Percentiles rank a stretch among this genome's conserved stretches.
Conservation (phyloP, 1,140 invertebrate species). For the Drosophila lacertosa region DNA sequence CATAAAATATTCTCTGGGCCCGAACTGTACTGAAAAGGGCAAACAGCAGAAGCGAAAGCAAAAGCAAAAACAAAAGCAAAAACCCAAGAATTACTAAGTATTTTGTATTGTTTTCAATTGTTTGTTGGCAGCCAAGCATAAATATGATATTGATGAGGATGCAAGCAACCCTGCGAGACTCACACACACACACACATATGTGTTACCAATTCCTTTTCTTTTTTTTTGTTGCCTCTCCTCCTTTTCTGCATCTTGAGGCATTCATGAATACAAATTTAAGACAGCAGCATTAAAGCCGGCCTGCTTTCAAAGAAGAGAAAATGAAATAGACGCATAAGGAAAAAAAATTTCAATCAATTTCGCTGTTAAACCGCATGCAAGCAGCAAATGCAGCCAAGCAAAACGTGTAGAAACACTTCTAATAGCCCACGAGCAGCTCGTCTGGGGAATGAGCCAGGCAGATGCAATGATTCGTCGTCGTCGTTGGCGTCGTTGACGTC, state of each 20-base stretch:
- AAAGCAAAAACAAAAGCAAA: slow-evolving; percentile 47
- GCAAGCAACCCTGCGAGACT: slow-evolving; percentile 32
- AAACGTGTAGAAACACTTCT: slow-evolving; percentile 51
- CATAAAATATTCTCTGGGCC: slow-evolving; percentile 57
- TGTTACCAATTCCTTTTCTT: not conserved
- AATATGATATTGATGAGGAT: slow-evolving; percentile 79
- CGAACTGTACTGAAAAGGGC: not conserved
- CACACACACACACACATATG: not conserved
- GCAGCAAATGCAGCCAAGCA: slow-evolving; percentile 43
- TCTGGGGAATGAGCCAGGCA: not conserved
- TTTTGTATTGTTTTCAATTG: slow-evolving; percentile 81
- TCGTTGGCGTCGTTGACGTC: slow-evolving; percentile 23
- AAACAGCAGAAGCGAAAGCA: slow-evolving; percentile 40
- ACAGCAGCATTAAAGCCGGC: slow-evolving; percentile 10
- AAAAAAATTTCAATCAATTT: slow-evolving; percentile 41
- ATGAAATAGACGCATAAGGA: not conserved
- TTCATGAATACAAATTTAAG: slow-evolving; percentile 23
- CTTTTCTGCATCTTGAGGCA: not conserved
- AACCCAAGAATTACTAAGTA: slow-evolving; percentile 70
- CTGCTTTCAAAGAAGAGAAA: not conserved
- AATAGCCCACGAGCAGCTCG: slow-evolving; percentile 26
- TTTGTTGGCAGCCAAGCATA: slow-evolving; percentile 76
- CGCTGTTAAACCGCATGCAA: slow-evolving; percentile 26
- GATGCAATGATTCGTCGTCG: slow-evolving; percentile 34
- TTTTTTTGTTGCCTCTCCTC: not conserved